These are phyloP conservation scores for Drosophila kuntzei DNA, from an alignment of 2,888 invertebrate genomes.

Conservation along the genomic window DNA sequence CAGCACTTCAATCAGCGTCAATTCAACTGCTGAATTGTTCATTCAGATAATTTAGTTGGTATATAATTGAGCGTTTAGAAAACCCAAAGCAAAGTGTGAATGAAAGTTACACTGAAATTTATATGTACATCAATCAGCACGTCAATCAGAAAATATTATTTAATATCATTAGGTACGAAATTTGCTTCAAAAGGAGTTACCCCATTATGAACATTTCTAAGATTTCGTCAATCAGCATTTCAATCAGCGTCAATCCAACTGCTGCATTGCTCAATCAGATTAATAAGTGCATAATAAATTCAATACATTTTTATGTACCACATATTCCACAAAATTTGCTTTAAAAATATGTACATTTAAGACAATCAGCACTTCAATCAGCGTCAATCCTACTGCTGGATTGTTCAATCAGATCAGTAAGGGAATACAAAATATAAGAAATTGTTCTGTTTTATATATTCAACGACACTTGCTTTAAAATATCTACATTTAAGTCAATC, in stretches of 20 bases:
- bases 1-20: slow-evolving; percentile 5
- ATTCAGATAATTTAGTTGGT: slow-evolving; percentile 2
- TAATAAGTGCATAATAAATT: neutral
- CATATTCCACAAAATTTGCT: neutral
- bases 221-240: neutral
- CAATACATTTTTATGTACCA: neutral
- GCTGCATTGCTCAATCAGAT: neutral
- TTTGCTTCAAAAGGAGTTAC: too few species aligned
- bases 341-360: neutral
- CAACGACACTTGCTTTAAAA: neutral
- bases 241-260: neutral
- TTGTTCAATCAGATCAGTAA: neutral
- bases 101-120: too few species aligned
- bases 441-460: neutral
- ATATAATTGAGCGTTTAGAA: too few species aligned
- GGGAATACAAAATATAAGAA: neutral
- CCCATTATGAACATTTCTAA: too few species aligned
- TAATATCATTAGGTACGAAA: too few species aligned
- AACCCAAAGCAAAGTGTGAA: too few species aligned
- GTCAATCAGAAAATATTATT: too few species aligned
- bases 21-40: neutral
- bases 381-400: too few species aligned
- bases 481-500: neutral
- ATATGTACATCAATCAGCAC: slow-evolving; percentile 5
- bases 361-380: slow-evolving; percentile 9